Evolutionary conservation across 2,113 vertebrate species (phyloP).

Genomic region (Cynoglossus semilaevis): DNA sequence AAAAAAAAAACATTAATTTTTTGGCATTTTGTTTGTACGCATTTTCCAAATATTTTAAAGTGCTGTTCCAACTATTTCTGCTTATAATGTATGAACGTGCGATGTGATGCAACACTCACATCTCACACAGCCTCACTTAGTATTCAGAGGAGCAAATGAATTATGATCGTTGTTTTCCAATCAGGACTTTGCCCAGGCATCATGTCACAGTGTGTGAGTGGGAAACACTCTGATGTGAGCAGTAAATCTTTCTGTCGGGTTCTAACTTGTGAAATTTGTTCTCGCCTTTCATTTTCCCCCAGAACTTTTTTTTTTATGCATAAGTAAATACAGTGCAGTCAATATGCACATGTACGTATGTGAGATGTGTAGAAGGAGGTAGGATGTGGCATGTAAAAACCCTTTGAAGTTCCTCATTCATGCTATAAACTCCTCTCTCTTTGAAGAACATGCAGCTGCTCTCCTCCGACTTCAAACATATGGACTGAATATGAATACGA

Average conservation of each 20-base stretch:
- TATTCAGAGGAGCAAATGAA: slow-evolving; percentile 16
- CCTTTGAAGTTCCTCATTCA: slow-evolving; percentile 73
- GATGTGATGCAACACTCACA: slow-evolving; percentile 43
- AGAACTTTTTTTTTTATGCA: slow-evolving; percentile 43
- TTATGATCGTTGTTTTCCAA: slow-evolving; percentile 19
- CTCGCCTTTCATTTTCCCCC: slow-evolving; percentile 10
- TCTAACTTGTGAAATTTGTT: slow-evolving; percentile 31
- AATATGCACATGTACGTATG: slow-evolving; percentile 33
- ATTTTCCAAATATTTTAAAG: slow-evolving; percentile 5
- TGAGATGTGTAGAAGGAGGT: slow-evolving; percentile 34
- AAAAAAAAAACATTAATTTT: neutral
- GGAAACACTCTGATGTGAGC: neutral
- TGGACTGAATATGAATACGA: slow-evolving; percentile 67
- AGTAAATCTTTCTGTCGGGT: slow-evolving; percentile 17
- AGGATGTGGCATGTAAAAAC: slow-evolving; percentile 24
- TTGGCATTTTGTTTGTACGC: slow-evolving; percentile 9
- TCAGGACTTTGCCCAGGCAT: slow-evolving; percentile 4
- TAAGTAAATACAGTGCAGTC: slow-evolving; percentile 56
- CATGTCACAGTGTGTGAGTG: neutral
- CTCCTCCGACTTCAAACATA: slow-evolving; percentile 68
- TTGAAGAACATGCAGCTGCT: slow-evolving; percentile 66
- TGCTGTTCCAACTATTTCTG: slow-evolving; percentile 28
- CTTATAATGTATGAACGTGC: slow-evolving; percentile 32
- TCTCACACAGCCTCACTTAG: slow-evolving; percentile 9
- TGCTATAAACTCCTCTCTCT: slow-evolving; percentile 54